A percentile compares a stretch with the other conserved stretches of the same genome.
phyloP scores from a whole-genome alignment of 2,888 invertebrate species.

The Tromatobia lineatoria region DNA sequence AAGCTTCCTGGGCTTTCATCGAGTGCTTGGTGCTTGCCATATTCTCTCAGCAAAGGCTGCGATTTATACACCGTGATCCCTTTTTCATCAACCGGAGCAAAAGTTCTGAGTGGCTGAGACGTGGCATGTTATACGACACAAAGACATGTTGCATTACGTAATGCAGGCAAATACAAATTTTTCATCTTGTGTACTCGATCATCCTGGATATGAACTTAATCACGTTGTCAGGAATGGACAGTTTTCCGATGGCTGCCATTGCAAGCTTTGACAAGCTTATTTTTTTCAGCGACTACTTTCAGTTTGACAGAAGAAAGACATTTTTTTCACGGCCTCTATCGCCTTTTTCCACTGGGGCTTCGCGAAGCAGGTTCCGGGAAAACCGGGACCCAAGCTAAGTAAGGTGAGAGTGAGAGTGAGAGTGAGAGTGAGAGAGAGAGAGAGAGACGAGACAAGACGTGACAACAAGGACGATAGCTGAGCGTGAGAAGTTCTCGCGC shows the following conservation, averaged over 20 bases:
- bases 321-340: neutral
- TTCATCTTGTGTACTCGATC: neutral
- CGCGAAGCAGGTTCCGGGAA: conserved; percentile 19
- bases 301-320: neutral
- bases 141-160: neutral
- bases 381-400: conserved; percentile 20
- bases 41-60: conserved; percentile 2
- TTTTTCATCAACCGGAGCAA: conserved; percentile 41
- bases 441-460: conserved; percentile 40
- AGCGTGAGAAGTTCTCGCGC: conserved; percentile 67
- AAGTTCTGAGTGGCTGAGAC: neutral
- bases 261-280: conserved; percentile 18
- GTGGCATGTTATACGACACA: neutral
- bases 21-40: conserved; percentile 20
- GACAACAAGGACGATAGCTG: conserved; percentile 42
- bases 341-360: conserved; percentile 18
- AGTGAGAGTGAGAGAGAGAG: too few species aligned
- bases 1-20: conserved; percentile 41
- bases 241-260: conserved; percentile 14
- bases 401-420: too few species aligned
- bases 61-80: conserved; percentile 35
- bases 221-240: neutral
- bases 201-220: neutral
- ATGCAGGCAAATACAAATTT: neutral
- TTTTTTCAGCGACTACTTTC: neutral